Conservation (phyloP, 2,113 vertebrate species). For the Chlorodrepanis virens region DNA sequence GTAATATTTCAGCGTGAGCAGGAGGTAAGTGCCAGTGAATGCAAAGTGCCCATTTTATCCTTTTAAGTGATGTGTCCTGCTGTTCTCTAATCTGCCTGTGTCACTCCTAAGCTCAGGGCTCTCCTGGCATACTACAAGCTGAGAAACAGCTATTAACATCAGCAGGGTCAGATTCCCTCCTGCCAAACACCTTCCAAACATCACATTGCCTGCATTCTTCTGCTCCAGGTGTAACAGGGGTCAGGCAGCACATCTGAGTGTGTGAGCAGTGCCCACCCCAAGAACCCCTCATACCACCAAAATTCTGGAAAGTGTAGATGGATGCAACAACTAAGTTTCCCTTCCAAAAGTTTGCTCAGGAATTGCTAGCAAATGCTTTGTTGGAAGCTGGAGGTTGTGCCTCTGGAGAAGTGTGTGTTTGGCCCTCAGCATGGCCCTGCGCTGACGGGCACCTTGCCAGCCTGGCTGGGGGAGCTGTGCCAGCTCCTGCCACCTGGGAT, state of each 20-base stretch:
- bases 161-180: neutral
- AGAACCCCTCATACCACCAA: neutral
- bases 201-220: neutral
- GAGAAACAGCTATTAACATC: slow-evolving; percentile 37
- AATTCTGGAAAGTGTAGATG: rapidly evolving
- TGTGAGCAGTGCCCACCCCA: rapidly evolving
- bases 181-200: neutral
- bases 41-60: slow-evolving; percentile 65
- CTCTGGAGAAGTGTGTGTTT: neutral
- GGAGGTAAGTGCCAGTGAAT: slow-evolving; percentile 85
- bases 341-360: neutral
- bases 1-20: slow-evolving; percentile 99
- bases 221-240: neutral
- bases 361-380: slow-evolving; percentile 16
- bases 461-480: slow-evolving; percentile 36
- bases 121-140: slow-evolving; percentile 21
- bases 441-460: neutral
- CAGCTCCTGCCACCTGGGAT: slow-evolving; percentile 18
- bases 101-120: slow-evolving; percentile 48
- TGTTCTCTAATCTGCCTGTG: slow-evolving; percentile 65
- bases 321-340: neutral
- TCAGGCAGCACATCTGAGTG: rapidly evolving
- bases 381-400: neutral
- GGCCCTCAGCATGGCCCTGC: neutral
- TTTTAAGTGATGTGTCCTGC: slow-evolving; percentile 64